Conservation (phyloP, 2,888 invertebrate species). For the Lymantria dispar region DNA sequence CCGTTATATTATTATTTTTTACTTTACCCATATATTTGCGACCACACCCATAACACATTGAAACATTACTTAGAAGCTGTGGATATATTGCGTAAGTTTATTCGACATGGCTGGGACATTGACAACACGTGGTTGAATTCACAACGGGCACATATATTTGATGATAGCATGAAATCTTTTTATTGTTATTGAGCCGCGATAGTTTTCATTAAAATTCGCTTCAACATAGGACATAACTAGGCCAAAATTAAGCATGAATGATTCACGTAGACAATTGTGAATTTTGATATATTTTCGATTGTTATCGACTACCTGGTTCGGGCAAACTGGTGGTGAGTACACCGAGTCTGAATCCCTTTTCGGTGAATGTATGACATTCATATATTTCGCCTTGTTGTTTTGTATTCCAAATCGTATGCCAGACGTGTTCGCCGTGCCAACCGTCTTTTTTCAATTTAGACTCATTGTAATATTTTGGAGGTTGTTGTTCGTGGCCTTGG, state of each 20-base stretch:
- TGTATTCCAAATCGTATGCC: constrained; percentile 59
- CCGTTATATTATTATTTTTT: too few species aligned
- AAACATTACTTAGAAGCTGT: too few species aligned
- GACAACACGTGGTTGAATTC: background rate
- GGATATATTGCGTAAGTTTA: too few species aligned
- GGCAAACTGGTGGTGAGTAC: constrained; percentile 60
- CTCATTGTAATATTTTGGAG: constrained; percentile 49
- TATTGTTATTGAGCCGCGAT: background rate
- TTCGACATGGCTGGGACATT: background rate
- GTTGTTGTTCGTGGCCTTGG: constrained; percentile 45
- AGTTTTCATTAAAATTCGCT: background rate
- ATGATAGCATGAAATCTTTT: background rate
- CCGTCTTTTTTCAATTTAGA: constrained; percentile 54
- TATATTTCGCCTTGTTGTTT: constrained; percentile 47
- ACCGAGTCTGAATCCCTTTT: constrained; percentile 59
- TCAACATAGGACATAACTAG: constrained; percentile 1
- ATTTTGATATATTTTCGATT: constrained; percentile 21
- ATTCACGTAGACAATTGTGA: constrained; percentile 18
- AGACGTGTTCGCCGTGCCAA: constrained; percentile 59
- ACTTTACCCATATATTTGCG: too few species aligned
- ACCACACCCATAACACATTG: too few species aligned
- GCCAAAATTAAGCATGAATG: constrained; percentile 23
- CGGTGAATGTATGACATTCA: constrained; percentile 65
- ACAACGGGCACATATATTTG: background rate
- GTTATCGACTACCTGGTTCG: constrained; percentile 35